Conservation (phyloP, 37 sponge, comb jelly and placozoan species). For the Geodia barretti region DNA sequence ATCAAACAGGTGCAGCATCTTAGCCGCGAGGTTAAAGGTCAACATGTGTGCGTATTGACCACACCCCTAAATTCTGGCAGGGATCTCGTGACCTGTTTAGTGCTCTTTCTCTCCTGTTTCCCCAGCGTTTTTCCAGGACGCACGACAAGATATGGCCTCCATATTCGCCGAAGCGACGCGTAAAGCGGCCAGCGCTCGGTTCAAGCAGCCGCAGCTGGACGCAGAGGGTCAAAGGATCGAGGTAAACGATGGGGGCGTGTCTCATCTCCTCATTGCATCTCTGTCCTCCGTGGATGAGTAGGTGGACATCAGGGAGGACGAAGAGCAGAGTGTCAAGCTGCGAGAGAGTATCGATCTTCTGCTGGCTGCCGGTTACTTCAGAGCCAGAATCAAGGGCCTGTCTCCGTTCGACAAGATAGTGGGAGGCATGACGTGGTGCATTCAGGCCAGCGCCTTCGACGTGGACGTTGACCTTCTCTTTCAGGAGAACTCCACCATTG, state of each 20-base stretch:
- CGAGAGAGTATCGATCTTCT: constrained; percentile 86
- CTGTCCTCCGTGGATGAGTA: too few relatives aligned
- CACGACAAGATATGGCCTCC: constrained; percentile 28
- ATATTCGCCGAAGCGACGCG: constrained; percentile 76
- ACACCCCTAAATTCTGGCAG: too few relatives aligned
- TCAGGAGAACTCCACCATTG: constrained; percentile 98
- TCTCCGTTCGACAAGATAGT: constrained; percentile 98
- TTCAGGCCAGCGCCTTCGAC: constrained; percentile 90
- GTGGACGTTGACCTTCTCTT: constrained; percentile 96
- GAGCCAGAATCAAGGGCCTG: constrained; percentile 95
- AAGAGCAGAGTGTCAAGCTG: constrained; percentile 93
- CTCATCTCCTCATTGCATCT: too few relatives aligned
- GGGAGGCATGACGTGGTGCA: constrained; percentile 99
- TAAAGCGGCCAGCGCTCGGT: constrained; percentile 68
- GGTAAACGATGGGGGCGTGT: constrained; percentile 45
- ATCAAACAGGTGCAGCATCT: constrained; percentile 5
- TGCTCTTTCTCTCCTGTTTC: neutral
- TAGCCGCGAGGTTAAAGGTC: too few relatives aligned
- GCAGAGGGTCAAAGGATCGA: constrained; percentile 75
- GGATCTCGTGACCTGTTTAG: too few relatives aligned
- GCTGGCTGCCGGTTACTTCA: constrained; percentile 97
- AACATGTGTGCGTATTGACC: too few relatives aligned
- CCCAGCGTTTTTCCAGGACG: too few relatives aligned
- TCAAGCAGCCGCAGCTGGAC: constrained; percentile 73
- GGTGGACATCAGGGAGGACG: constrained; percentile 92